Evolutionary conservation across 2,113 vertebrate genomes (phyloP).

Genomic region (western clawed frog (Xenopus tropicalis)): UCB_Xtro_10.0 CM004446.2:18956501-18957000

Average conservation of each 20-base stretch:
- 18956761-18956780: background rate
- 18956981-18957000: slow-evolving; percentile 32
- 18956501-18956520: too few species aligned
- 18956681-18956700: background rate
- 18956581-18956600: background rate
- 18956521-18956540: too few species aligned
- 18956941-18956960: slow-evolving; percentile 32
- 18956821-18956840: background rate
- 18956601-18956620: background rate
- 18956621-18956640: background rate
- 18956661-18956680: slow-evolving; percentile 21
- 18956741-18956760: background rate
- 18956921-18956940: slow-evolving; percentile 6
- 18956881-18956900: slow-evolving; percentile 23
- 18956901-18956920: slow-evolving; percentile 31
- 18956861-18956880: slow-evolving; percentile 11
- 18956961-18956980: slow-evolving; percentile 32
- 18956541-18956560: background rate
- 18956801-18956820: background rate
- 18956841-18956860: background rate
- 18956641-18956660: background rate
- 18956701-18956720: background rate
- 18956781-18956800: background rate
- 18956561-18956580: background rate
- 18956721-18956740: background rate